Evolutionary conservation across 2,797 vertebrate genomes (phyloP), one percentile per base, ranked within the genome.

Genomic region (Astyanax mexicanus): DNA sequence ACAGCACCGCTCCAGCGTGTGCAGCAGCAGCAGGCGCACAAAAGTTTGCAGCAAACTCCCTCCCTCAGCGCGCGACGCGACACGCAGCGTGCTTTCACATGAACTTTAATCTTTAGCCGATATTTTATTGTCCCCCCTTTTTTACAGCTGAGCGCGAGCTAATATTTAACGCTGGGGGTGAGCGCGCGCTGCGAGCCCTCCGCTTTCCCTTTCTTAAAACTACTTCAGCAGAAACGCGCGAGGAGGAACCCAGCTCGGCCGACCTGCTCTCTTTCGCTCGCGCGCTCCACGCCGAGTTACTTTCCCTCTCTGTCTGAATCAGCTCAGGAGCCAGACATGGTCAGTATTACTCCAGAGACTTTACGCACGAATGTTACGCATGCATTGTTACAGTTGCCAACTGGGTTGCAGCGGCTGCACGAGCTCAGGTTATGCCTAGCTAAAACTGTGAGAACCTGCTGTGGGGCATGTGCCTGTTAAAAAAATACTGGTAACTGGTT

Each of bases 41-140:
- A n/a, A n/a, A n/a, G n/a, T n/a, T n/a, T n/a, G n/a, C n/a, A n/a
- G n/a, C n/a, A n/a, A n/a, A n/a, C n/a, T n/a, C 38, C n/a, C n/a
- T n/a, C n/a, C n/a, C n/a, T n/a, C n/a, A n/a, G 5, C 9, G 38
- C 5, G 47, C 19, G 51, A 54, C 3, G 1, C 0, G 29, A 1
- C 5, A 8, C 52, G 10, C 45, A 27, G 3, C 52, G 23, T 27
- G 23, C 10, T 42, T 54, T 23, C 75, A 47, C 57, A 17, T 84
- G 89, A 91, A 91, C 91, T 92, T 93, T 91, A 89, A 86, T 86
- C 90, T 57, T n/a, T n/a, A n/a, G 69, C 4, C 60, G 1, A 38
- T 25, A 55, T 23, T 90, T 86, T 86, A 89, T 82, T 76, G 85
- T 77, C 49, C 70, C 86, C 85, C 3, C 12, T 35, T 19, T 21